A percentile compares a stretch with the other conserved stretches of the same genome.
phyloP scores from a whole-genome alignment of 1,140 invertebrate species.

The Nylanderia fulva region DNA sequence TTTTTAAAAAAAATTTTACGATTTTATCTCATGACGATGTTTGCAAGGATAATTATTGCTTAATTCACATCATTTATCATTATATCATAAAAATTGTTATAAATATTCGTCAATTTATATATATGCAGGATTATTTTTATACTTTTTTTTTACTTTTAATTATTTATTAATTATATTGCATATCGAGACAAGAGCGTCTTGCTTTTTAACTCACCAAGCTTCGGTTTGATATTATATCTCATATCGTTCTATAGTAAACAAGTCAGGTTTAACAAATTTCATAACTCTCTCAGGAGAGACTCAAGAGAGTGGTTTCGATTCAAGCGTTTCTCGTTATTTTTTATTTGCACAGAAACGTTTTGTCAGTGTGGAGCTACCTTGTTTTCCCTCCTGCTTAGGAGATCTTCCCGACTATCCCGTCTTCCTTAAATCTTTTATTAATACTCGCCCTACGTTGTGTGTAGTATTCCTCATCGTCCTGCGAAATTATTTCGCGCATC shows the following conservation, averaged over 20 bases:
- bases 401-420: not conserved
- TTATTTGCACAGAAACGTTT: conserved; percentile 34
- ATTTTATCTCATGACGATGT: not conserved
- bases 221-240: not conserved
- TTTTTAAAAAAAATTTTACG: not conserved
- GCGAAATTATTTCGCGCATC: conserved; percentile 61
- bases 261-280: conserved; percentile 41
- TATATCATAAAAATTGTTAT: not conserved
- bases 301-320: conserved; percentile 7
- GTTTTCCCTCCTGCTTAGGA: conserved; percentile 13
- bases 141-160: not conserved
- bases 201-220: not conserved
- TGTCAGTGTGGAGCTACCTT: not conserved
- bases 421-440: conserved; percentile 57
- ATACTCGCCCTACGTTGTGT: conserved; percentile 35
- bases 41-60: not conserved
- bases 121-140: not conserved
- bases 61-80: conserved; percentile 6
- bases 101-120: not conserved
- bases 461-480: conserved; percentile 33
- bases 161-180: not conserved
- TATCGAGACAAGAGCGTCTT: not conserved
- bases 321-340: conserved; percentile 36
- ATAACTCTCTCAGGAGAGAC: not conserved
- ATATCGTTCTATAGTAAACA: not conserved